Conservation (phyloP, 1,140 invertebrate genomes). For the Dryas iulia region DNA sequence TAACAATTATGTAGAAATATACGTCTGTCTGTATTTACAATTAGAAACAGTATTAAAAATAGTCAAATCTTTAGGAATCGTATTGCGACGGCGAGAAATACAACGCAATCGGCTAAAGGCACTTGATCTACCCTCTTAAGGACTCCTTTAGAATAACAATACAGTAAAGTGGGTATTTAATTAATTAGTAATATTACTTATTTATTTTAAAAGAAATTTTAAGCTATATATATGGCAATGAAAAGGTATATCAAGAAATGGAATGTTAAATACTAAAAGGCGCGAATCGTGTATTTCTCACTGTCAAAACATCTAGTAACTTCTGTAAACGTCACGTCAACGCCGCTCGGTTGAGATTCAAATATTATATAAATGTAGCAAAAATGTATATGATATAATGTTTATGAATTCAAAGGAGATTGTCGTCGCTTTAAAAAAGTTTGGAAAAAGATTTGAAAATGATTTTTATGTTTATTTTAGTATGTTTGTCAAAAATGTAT, state of each 20-base stretch:
- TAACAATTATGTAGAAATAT: constrained; percentile 77
- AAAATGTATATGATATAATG: too few species aligned
- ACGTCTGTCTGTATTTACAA: constrained; percentile 72
- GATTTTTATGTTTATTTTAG: too few species aligned
- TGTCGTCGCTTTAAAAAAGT: too few species aligned
- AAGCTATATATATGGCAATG: background rate
- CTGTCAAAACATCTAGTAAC: constrained; percentile 17
- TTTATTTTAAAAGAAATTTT: too few species aligned
- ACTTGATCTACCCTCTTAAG: constrained; percentile 34
- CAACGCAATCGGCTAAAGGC: constrained; percentile 47
- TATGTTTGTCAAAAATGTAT: too few species aligned
- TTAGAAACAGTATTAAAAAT: constrained; percentile 77
- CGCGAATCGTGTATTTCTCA: constrained; percentile 33
- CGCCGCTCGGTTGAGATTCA: background rate
- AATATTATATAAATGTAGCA: too few species aligned
- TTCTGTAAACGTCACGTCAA: constrained; percentile 4
- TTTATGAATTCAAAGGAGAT: too few species aligned
- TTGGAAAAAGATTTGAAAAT: too few species aligned
- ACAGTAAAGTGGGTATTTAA: background rate
- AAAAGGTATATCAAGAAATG: constrained; percentile 1
- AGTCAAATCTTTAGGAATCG: constrained; percentile 75
- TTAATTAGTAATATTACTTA: too few species aligned
- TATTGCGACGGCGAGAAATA: constrained; percentile 42
- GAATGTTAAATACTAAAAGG: constrained; percentile 15
- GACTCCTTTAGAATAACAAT: background rate